Base-by-base conservation (phyloP, 2,888 invertebrate genomes). In the Macaria notata region DNA sequence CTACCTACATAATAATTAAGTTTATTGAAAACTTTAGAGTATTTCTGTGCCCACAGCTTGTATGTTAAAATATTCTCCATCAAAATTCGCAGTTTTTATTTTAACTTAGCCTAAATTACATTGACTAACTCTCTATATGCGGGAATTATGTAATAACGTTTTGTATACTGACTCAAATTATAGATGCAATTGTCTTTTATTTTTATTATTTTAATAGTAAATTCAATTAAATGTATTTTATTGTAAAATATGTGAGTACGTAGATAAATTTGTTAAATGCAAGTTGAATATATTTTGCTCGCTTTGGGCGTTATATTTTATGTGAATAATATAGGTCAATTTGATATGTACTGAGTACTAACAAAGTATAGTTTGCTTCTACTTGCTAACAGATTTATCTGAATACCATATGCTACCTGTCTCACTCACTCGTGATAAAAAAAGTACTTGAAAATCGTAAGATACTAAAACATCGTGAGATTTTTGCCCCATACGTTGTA, bases 261-360 rank as follows among this genome's bases (percentile, higher is more conserved):
- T 61, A 45, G 46, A 31, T 50, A 43, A 41, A 41, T 41, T 41
- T 41, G 41, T 41, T 1, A 41, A 36, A 7, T 7, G 33, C 33
- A 2, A 36, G 6, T 8, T 41, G 4, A 9, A 5, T 9, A 3
- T 6, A 6, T 36, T 4, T 36, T 36, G 33, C 33, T 36, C 4
- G 9, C 41, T 1, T 7, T n/a, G 41, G 9, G 3, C 41, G 9
- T 6, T 41, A 41, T 41, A 41, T n/a, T 41, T 44, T 50, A 44
- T 58, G 58, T 58, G 54, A n/a, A 58, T 58, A 58, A 46, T 58
- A 58, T 58, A 58, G 58, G 46, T 46, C 58, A 54, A 58, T 54
- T 57, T 49, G 53, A 53, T 41, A 41, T 49, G 47, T 56, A 19
- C 46, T 43, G 36, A 56, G 29, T 44, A 43, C n/a, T 46, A 46